phyloP scores from a whole-genome alignment of 2,888 invertebrate species.

The Desoria tigrina region DNA sequence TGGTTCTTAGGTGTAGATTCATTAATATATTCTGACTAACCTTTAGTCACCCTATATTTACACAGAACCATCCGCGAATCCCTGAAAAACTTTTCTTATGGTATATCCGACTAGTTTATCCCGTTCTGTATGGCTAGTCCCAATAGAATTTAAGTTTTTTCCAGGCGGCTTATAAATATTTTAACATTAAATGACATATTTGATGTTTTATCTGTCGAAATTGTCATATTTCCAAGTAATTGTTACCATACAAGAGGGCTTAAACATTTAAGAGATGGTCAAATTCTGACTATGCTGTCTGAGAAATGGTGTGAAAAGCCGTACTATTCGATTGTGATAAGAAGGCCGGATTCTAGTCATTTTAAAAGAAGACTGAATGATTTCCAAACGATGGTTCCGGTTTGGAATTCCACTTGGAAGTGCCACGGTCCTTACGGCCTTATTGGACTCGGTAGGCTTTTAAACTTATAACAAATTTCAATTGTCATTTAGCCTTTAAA shows the following conservation, averaged over 20 bases:
- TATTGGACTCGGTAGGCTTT: conserved; percentile 34
- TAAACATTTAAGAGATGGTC: too few species aligned
- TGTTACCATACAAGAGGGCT: too few species aligned
- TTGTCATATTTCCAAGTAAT: too few species aligned
- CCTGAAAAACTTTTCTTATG: background rate
- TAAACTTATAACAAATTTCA: background rate
- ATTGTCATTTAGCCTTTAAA: background rate
- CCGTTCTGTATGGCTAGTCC: too few species aligned
- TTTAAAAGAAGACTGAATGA: conserved; percentile 12
- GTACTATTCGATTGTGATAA: too few species aligned
- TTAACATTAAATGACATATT: too few species aligned
- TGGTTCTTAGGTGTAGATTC: too few species aligned
- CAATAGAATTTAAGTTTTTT: too few species aligned
- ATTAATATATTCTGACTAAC: background rate
- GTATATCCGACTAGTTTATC: background rate
- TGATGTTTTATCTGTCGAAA: too few species aligned
- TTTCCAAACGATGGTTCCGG: conserved; percentile 40
- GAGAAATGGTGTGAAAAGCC: too few species aligned
- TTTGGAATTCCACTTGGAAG: conserved; percentile 45
- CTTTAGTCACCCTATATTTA: background rate
- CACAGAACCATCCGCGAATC: conserved; percentile 13
- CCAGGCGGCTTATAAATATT: too few species aligned
- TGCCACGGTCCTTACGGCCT: conserved; percentile 27
- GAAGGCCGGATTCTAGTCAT: background rate
- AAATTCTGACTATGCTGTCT: too few species aligned